phyloP scores from a whole-genome alignment of 2,888 invertebrate genomes.

The Pseudococcus viburni region DNA sequence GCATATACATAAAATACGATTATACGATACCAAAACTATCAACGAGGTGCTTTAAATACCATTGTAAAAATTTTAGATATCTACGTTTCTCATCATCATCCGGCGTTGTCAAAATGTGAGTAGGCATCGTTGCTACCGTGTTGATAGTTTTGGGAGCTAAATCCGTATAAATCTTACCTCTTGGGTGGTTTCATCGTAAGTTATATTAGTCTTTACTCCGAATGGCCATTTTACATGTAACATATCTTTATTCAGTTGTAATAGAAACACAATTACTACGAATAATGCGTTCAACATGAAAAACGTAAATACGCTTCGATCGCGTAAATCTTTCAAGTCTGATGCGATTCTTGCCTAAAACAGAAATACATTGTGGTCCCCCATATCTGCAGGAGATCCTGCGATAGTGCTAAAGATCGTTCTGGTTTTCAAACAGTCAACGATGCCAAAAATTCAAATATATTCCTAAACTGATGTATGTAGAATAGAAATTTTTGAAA shows the following conservation, averaged over 20 bases:
- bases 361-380: slow-evolving; percentile 54
- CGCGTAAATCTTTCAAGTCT: slow-evolving; percentile 94
- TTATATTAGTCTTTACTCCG: slow-evolving; percentile 93
- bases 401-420: neutral
- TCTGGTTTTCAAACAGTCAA: neutral
- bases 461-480: neutral
- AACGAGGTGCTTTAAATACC: slow-evolving; percentile 50
- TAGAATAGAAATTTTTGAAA: neutral
- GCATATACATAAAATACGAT: slow-evolving; percentile 58
- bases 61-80: neutral
- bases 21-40: slow-evolving; percentile 59
- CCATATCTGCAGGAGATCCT: neutral
- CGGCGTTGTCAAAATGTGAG: neutral
- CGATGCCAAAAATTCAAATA: neutral
- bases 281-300: slow-evolving; percentile 99
- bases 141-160: slow-evolving; percentile 22
- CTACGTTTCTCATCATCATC: neutral
- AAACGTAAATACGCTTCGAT: slow-evolving; percentile 95
- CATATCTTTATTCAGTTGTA: slow-evolving; percentile 98
- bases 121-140: neutral
- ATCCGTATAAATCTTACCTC: slow-evolving; percentile 80
- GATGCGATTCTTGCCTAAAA: slow-evolving; percentile 91
- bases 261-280: slow-evolving; percentile 97
- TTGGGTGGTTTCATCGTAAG: slow-evolving; percentile 89
- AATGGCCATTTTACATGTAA: slow-evolving; percentile 97